Evolutionary conservation across 2,113 vertebrate species (phyloP).

Genomic region (Cyanoderma ruficeps): DNA sequence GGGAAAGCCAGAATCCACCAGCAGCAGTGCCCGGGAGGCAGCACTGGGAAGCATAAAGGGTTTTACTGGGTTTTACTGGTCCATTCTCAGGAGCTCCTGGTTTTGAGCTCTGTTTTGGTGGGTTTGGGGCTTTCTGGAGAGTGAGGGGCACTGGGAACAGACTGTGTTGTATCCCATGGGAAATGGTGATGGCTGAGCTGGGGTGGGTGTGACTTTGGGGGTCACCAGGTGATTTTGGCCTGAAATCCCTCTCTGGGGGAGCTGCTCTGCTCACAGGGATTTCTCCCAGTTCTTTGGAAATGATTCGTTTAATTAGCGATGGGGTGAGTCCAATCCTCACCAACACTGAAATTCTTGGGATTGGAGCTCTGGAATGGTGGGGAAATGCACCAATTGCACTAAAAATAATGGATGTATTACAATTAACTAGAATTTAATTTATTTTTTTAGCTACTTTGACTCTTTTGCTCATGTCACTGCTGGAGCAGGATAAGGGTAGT

Average conservation of each 20-base stretch:
- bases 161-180: accelerated
- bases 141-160: accelerated
- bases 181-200: background rate
- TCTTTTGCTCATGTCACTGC: background rate
- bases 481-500: background rate
- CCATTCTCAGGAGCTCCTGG: accelerated
- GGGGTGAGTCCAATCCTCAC: background rate
- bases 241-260: background rate
- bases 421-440: background rate
- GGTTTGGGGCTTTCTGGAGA: background rate
- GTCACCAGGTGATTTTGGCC: background rate
- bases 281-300: background rate
- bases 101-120: background rate
- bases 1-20: accelerated
- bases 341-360: background rate
- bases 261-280: background rate
- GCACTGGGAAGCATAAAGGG: background rate
- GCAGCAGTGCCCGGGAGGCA: accelerated
- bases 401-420: background rate
- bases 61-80: background rate
- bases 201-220: background rate
- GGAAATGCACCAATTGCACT: background rate
- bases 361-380: accelerated
- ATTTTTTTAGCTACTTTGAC: background rate
- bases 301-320: background rate